Evolutionary conservation across 2,888 invertebrate species (phyloP).

Genomic region (Microctonus aethiopoides): DNA sequence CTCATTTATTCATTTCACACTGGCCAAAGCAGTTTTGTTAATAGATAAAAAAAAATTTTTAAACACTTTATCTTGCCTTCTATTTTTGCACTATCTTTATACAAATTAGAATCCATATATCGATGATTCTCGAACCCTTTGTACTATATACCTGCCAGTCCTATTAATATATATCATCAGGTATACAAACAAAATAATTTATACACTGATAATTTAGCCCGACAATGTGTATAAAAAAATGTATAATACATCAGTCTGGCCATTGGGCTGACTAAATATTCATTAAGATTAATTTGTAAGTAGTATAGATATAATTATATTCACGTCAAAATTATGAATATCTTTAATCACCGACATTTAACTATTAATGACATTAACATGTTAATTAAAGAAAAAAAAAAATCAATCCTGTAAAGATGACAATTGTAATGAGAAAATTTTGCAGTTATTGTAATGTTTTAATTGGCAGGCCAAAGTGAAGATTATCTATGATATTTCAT

Average conservation of each 20-base stretch:
- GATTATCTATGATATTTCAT: slow-evolving; percentile 27
- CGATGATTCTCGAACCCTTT: slow-evolving; percentile 21
- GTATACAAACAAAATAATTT: slow-evolving; percentile 57
- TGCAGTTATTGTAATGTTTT: slow-evolving; percentile 23
- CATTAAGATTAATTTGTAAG: slow-evolving; percentile 11
- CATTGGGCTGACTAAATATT: slow-evolving; percentile 53
- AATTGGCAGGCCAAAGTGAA: slow-evolving; percentile 28
- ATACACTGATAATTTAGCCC: slow-evolving; percentile 53
- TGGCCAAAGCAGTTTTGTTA: slow-evolving; percentile 15
- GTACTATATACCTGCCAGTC: slow-evolving; percentile 27
- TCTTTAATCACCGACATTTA: not conserved
- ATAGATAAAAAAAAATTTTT: slow-evolving; percentile 9
- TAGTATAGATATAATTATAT: not conserved
- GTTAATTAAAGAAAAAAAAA: not conserved
- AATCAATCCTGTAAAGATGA: not conserved
- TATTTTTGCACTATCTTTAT: slow-evolving; percentile 8
- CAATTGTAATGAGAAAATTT: slow-evolving; percentile 5
- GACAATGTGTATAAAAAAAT: slow-evolving; percentile 59
- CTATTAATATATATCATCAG: slow-evolving; percentile 42
- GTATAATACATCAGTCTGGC: slow-evolving; percentile 65
- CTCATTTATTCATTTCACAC: slow-evolving; percentile 15
- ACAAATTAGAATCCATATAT: slow-evolving; percentile 17
- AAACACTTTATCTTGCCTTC: slow-evolving; percentile 14
- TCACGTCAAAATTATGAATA: not conserved
- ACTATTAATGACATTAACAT: not conserved